Conservation (phyloP, 2,888 invertebrate species). For the Eurytoma adleriae region DNA sequence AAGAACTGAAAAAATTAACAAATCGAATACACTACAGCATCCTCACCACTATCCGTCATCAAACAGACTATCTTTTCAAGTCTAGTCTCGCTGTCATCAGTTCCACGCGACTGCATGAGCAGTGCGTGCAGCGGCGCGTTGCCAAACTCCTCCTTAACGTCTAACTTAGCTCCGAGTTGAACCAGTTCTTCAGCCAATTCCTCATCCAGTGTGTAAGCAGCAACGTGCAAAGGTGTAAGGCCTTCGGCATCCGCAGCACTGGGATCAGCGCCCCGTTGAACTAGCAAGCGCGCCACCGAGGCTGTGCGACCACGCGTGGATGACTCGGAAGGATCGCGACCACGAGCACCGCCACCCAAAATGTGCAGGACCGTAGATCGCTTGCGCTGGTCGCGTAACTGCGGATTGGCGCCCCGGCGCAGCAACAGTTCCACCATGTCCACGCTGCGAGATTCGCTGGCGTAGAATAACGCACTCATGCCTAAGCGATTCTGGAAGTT, state of each 20-base stretch:
- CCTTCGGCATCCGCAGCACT: conserved; percentile 6
- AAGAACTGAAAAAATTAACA: too few species aligned
- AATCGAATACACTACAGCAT: too few species aligned
- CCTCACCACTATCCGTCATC: conserved; percentile 16
- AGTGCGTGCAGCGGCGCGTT: conserved; percentile 44
- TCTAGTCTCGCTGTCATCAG: neutral
- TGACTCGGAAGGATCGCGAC: neutral
- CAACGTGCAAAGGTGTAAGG: conserved; percentile 34
- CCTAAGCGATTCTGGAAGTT: conserved; percentile 23
- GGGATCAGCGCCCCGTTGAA: neutral
- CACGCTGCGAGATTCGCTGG: conserved; percentile 11
- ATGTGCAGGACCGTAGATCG: conserved; percentile 31
- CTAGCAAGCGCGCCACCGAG: neutral
- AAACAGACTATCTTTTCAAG: conserved; percentile 11
- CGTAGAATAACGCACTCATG: conserved; percentile 39
- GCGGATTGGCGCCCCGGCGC: neutral
- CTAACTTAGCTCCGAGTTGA: neutral
- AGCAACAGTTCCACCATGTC: neutral
- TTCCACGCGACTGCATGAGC: neutral
- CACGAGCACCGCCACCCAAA: conserved; percentile 18
- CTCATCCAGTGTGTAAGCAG: conserved; percentile 25
- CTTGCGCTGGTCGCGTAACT: neutral
- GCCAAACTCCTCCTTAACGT: conserved; percentile 26
- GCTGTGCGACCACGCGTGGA: neutral
- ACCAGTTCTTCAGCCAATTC: neutral